These are phyloP conservation scores for Tretioscincus oriximinensis DNA, from an alignment of 2,113 vertebrate genomes.

Conservation along the genomic window DNA sequence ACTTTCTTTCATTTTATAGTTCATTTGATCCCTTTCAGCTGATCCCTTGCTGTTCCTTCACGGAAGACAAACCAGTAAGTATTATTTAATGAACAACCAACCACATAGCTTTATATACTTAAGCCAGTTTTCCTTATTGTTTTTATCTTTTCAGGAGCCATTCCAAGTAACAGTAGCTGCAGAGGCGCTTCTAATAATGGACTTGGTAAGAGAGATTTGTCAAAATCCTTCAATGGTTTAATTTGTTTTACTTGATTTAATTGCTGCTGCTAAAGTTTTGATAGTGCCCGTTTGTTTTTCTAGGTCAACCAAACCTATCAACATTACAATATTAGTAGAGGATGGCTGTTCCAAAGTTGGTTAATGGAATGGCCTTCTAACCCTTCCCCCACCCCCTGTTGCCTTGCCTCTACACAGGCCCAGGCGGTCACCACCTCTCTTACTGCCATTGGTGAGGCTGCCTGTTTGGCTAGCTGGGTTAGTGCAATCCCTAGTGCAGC, in stretches of 20 bases:
- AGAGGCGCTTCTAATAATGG: constrained; percentile 94
- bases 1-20: constrained; percentile 75
- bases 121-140: neutral
- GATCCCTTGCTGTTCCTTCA: constrained; percentile 91
- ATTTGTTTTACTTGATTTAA: neutral
- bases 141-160: constrained; percentile 82
- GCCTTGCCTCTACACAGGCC: too few relatives aligned
- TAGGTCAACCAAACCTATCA: neutral
- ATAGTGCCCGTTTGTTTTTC: neutral
- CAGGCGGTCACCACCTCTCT: too few relatives aligned
- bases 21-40: constrained; percentile 96
- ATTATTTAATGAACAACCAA: neutral
- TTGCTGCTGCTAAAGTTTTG: neutral
- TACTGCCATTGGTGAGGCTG: too few relatives aligned
- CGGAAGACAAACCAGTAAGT: constrained; percentile 86
- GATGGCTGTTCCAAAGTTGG: too few relatives aligned
- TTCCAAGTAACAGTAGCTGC: constrained; percentile 91
- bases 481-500: too few relatives aligned
- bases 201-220: constrained; percentile 81
- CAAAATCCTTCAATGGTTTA: neutral
- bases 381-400: too few relatives aligned
- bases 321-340: too few relatives aligned
- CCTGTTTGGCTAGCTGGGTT: too few relatives aligned
- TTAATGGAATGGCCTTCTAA: too few relatives aligned
- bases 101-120: neutral